Evolutionary conservation across 2,888 invertebrate species (phyloP), one percentile per base, ranked within the genome.

Genomic region (Adelognathus sp.): DNA sequence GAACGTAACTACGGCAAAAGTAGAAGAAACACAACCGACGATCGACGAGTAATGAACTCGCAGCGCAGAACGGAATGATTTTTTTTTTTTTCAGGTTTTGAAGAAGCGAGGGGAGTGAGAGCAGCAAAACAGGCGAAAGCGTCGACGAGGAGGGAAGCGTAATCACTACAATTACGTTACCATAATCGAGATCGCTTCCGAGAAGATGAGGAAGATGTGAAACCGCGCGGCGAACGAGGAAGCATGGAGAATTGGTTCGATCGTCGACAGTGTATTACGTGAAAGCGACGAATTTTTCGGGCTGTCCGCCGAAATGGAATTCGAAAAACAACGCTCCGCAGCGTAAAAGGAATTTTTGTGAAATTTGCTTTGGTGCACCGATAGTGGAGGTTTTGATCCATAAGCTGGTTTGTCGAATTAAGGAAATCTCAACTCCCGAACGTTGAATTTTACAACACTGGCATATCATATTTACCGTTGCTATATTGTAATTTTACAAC

Each of bases 161-260:
- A 88, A 89, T 89, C 88, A 88, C 88, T 88, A 86, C 89, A 89
- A 89, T 89, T 89, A 88, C 88, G 85, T 85, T 85, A 86, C 88
- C 86, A 85, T 86, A 86, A 84, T 85, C 84, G 84, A 79, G 67
- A 78, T 36, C 36, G 64, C 78, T 79, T 72, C 79, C 70, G 56
- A 81, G 81, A 79, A 77, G 33, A 14, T n/a, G 44, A 74, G 44
- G 60, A 63, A 29, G 54, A 54, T 29, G 54, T 54, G 54, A 29
- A 29, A 14, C 14, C 14, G 46, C 33, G 50, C 18, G n/a, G 21
- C 18, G 24, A 9, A 39, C 44, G 44, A 52, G 29, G 44, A 64
- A 71, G 69, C 63, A 67, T 71, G 66, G 67, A 80, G 81, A 83
- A 83, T 84, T 77, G 85, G 83, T 87, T 85, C 83, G 85, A 86